phyloP scores from a whole-genome alignment of 2,113 vertebrate genomes.

The Lasiurus borealis region DNA sequence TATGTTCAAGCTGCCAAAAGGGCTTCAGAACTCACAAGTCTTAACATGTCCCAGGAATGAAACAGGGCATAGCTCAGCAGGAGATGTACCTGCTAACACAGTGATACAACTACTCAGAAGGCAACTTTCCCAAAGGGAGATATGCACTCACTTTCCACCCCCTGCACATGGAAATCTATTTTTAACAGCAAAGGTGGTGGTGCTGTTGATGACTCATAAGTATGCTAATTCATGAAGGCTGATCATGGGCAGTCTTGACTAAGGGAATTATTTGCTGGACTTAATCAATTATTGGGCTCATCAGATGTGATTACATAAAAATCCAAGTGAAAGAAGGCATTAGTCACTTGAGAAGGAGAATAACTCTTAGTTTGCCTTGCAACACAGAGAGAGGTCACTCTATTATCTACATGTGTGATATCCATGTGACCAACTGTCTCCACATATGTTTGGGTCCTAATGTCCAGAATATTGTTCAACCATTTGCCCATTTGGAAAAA shows the following conservation, averaged over 20 bases:
- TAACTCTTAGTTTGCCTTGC: background rate
- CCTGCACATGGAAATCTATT: background rate
- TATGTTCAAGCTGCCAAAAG: background rate
- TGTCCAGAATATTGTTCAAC: background rate
- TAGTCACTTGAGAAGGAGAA: background rate
- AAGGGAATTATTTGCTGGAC: conserved; percentile 50
- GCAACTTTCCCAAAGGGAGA: background rate
- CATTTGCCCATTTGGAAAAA: background rate
- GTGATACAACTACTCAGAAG: background rate
- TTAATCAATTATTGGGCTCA: conserved; percentile 64
- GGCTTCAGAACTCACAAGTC: background rate
- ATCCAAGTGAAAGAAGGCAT: conserved; percentile 37
- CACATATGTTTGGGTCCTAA: background rate
- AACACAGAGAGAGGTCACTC: background rate
- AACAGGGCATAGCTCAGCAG: background rate
- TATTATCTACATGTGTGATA: background rate
- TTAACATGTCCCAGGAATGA: background rate
- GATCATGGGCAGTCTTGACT: background rate
- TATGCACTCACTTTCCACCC: background rate
- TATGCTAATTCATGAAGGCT: background rate
- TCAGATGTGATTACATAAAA: conserved; percentile 62
- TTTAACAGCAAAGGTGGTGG: conserved; percentile 32
- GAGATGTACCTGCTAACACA: background rate
- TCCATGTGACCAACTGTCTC: background rate
- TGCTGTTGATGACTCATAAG: conserved; percentile 45